Base-by-base conservation (phyloP, 1,140 invertebrate genomes). In the Micrasema longulum region DNA sequence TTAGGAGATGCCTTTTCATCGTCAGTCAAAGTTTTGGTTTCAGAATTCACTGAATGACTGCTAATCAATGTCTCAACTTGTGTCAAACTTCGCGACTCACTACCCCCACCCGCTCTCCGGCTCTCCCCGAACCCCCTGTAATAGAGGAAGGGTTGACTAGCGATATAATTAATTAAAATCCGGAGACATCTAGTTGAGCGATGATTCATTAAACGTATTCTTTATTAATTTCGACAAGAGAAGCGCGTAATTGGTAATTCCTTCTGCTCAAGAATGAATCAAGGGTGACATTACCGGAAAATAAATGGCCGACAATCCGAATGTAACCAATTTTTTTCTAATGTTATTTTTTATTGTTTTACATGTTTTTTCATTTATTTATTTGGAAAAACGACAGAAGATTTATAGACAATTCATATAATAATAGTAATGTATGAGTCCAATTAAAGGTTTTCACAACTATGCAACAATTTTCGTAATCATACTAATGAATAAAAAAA, bases 191-290 rank as follows among this genome's bases (percentile, higher is more conserved):
- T 55, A 26, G 48, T 68, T 52, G 52, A 74, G 68, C 47, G 72
- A 68, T 63, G 64, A 74, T 71, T 74, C 72, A 71, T 74, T 74
- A 70, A 74, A 74, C 55, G 52, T 63, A 66, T 71, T 71, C 68
- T 55, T 55, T 55, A 55, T 55, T 55, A 26, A 31, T 14, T 55
- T 9, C 2, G 22, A 53, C 20, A 55, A 36, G 52, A 36, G 23
- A n/a, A 16, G 12, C n/a, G 14, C 14, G 1, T 26, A 55, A 36
- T 14, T 11, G 52, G 14, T 48, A 18, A 48, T 48, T 48, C 16
- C 16, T 7, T 10, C 47, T 4, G 26, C 26, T 31, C 7, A 7
- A 31, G 26, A 31, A 4, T n/a, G n/a, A n/a, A n/a, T n/a, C n/a
- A n/a, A n/a, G n/a, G n/a, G n/a, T n/a, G n/a, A n/a, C n/a, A n/a